These are phyloP conservation scores for Falco biarmicus DNA, from an alignment of 2,797 vertebrate species.

Conservation along the genomic window DNA sequence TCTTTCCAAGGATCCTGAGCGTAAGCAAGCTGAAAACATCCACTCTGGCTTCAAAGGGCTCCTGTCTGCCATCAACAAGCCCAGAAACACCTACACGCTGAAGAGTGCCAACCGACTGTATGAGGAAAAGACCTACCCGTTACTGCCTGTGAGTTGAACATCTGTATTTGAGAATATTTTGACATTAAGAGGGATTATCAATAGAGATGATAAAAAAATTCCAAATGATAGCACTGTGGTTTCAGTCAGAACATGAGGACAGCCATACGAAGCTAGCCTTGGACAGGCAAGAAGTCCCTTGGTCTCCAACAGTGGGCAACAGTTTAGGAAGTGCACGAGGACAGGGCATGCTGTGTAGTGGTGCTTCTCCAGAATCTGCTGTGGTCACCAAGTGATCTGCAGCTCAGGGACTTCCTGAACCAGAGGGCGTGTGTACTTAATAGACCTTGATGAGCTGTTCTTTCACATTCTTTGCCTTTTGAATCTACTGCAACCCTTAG, in stretches of 20 bases:
- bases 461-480: neutral
- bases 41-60: constrained; percentile 43
- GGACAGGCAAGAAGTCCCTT: neutral
- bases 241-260: neutral
- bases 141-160: constrained; percentile 1
- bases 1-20: constrained; percentile 2
- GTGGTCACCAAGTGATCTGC: neutral
- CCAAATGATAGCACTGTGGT: neutral
- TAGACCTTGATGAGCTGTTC: neutral
- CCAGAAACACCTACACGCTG: neutral
- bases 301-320: neutral
- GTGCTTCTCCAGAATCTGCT: neutral
- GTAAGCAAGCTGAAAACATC: neutral
- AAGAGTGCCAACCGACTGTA: constrained; percentile 50
- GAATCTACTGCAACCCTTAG: neutral
- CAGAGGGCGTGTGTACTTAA: neutral
- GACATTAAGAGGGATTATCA: neutral
- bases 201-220: neutral
- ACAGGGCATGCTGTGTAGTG: neutral
- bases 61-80: constrained; percentile 20
- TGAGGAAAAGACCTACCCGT: constrained; percentile 31
- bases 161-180: neutral
- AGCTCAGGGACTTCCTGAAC: neutral
- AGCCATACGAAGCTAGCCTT: neutral
- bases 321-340: neutral